These are phyloP conservation scores for Calonectris borealis DNA, from an alignment of 2,113 vertebrate genomes.

Conservation along the genomic window DNA sequence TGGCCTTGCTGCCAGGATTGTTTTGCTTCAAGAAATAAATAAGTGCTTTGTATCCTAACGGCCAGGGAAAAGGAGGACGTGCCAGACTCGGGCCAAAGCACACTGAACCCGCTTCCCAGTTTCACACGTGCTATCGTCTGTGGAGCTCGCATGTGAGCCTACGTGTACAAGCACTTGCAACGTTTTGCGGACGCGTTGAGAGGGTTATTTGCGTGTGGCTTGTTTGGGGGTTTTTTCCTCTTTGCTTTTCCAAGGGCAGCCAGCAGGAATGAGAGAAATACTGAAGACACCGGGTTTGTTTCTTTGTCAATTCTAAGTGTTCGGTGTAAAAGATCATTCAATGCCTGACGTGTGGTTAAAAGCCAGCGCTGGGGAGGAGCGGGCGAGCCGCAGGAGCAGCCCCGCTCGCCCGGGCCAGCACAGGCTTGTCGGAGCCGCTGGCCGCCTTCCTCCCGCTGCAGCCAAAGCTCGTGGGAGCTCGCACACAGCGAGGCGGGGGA, in stretches of 20 bases:
- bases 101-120: neutral
- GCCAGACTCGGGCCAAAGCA: neutral
- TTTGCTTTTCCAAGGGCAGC: neutral
- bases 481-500: neutral
- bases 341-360: neutral
- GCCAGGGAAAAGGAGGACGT: neutral
- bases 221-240: neutral
- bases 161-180: neutral
- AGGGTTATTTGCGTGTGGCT: neutral
- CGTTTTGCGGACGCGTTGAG: neutral
- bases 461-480: neutral
- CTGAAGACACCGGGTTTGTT: neutral
- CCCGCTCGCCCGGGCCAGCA: neutral
- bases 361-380: conserved; percentile 13
- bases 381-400: neutral
- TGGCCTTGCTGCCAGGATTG: conserved; percentile 3
- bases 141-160: neutral
- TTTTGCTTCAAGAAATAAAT: conserved; percentile 19
- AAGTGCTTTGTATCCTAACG: neutral
- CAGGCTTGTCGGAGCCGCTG: conserved; percentile 14
- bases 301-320: neutral
- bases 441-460: neutral
- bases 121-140: neutral
- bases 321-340: neutral
- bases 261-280: neutral